Base-by-base conservation (phyloP, 1,140 invertebrate genomes). In the Ips typographus region DNA sequence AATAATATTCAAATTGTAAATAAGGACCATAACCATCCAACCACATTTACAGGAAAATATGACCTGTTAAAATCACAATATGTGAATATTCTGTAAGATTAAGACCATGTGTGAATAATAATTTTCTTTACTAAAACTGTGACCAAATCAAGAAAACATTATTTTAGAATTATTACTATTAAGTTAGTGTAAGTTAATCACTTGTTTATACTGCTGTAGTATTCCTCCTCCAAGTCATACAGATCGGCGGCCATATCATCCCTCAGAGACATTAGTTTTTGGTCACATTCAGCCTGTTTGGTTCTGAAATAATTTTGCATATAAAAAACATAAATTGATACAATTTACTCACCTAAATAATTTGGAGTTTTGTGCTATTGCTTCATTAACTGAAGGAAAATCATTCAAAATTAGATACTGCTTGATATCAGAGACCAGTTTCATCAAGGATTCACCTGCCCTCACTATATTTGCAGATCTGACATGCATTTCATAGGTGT, bases 181-280 rank as follows among this genome's bases (percentile, higher is more conserved):
- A 22, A 22, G 22, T 22, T 22, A 22, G 22, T 22, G 22, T 22
- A 22, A 22, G 22, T 22, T 22, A 22, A 44, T 60, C 80, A 92
- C 83, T 98, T 98, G 82, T 94, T 96, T 75, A 93, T 90, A 71
- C 95, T 97, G 3, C 93, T 96, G 80, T 97, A 98, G 82, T 98
- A 98, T 85, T 98, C 96, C 83, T 98, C 95, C 86, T 98, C 96
- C 47, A 98, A 83, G 82, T 98, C 96, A 83, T 95, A 97, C 0
- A 98, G 83, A 83, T 98, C 95, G 55, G 92, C 89, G 40, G 95
- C 93, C 87, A 98, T 95, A 77, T 98, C 96, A 81, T 98, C 96
- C 64, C 95, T 79, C 36, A 98, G 79, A 40, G 90, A 91, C 86
- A 95, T 94, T 8, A 98, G 82, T 83, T 97, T 98, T 75, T 93